Evolutionary conservation across 2,888 invertebrate species (phyloP), one percentile per base, ranked within the genome.

Genomic region (Epicampocera succincta): DNA sequence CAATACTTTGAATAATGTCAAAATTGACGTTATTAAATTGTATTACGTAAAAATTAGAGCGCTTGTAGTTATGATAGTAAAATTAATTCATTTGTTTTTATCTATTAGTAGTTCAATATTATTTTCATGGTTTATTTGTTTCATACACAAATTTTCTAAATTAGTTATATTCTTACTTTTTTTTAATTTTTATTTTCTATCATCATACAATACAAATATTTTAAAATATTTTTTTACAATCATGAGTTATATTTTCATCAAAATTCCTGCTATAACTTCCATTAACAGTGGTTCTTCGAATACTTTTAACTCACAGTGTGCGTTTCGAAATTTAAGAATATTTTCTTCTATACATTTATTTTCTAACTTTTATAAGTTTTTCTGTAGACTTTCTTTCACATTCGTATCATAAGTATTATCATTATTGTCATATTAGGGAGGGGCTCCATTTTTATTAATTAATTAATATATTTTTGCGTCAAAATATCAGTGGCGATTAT

Each of bases 401-500:
- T 68, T 19, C 38, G 21, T 15, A 44, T 73, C 46, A 61, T 54
- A 79, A 60, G 68, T 61, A 15, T 60, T 68, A 13, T 79, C 74
- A 33, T 54, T 48, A 21, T 3, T 33, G 33, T 79, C 79, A 19
- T 21, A 52, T 79, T 73, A 46, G 69, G 79, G 6, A 79, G 46
- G 5, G 68, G 73, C 52, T 74, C 65, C 56, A 74, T 74, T 69
- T 46, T 48, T 38, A 79, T n/a, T 46, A 15, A 83, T 80, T 25
- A 82, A 42, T 82, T 54, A 5, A 78, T 58, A 44, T 83, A 74
- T 33, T 48, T 52, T 46, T 74, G 50, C 19, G 78, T 74, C 19
- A 82, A 29, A 19, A 83, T 85, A 33, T 84, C 73, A 38, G 60
- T 63, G 46, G 82, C 78, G 15, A 83, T 77, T 12, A 84, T 72